Percentiles rank a stretch among this genome's conserved stretches.
phyloP scores from a whole-genome alignment of 1,140 invertebrate genomes.

The Delia radicum region DNA sequence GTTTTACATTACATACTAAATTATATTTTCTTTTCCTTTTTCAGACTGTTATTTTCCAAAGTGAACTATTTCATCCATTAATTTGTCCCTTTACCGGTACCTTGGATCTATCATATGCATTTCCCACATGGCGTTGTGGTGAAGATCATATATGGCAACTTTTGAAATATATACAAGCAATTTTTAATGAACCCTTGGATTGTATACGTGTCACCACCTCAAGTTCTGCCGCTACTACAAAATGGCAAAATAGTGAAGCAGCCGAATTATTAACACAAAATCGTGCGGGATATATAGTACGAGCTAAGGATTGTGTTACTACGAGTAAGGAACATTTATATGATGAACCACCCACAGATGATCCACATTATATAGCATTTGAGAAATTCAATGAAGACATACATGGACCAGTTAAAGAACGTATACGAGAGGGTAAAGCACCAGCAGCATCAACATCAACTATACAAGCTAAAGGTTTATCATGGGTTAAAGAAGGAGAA shows the following conservation, averaged over 20 bases:
- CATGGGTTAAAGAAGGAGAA: constrained; percentile 75
- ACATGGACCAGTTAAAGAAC: constrained; percentile 65
- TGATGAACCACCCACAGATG: constrained; percentile 73
- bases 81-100: constrained; percentile 76
- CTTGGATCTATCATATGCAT: constrained; percentile 74
- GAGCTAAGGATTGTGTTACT: constrained; percentile 70
- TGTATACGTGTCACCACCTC: constrained; percentile 59
- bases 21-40: no score
- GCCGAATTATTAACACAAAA: constrained; percentile 70
- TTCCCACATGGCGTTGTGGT: constrained; percentile 81
- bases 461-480: constrained; percentile 61
- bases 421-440: constrained; percentile 36
- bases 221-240: constrained; percentile 45
- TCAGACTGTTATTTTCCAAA: constrained; percentile 84
- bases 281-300: constrained; percentile 66
- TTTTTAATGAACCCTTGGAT: constrained; percentile 61
- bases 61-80: constrained; percentile 83
- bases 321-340: constrained; percentile 73
- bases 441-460: constrained; percentile 62
- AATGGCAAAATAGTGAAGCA: constrained; percentile 75
- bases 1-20: no score
- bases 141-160: constrained; percentile 88
- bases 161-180: constrained; percentile 78
- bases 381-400: constrained; percentile 72
- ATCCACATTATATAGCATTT: constrained; percentile 85